Conservation (phyloP, 2,113 vertebrate genomes). For the Lycaon pictus region DNA sequence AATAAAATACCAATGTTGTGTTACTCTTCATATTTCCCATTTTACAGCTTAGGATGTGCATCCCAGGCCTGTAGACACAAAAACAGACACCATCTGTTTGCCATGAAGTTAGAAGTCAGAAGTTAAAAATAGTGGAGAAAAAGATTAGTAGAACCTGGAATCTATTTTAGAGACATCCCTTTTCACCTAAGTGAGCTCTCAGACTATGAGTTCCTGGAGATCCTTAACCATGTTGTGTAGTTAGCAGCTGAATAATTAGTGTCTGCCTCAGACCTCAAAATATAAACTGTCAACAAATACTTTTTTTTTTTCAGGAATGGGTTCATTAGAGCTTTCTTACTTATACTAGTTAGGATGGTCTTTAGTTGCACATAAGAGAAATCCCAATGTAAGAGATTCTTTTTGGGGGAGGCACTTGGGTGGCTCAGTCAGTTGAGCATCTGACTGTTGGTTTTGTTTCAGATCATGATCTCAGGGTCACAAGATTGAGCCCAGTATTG, state of each 20-base stretch:
- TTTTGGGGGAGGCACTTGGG: neutral
- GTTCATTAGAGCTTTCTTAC: neutral
- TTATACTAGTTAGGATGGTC: neutral
- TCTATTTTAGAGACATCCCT: neutral
- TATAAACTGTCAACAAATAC: neutral
- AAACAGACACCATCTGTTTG: neutral
- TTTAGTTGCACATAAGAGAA: neutral
- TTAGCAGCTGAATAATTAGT: neutral
- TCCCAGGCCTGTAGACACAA: neutral
- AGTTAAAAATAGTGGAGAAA: neutral
- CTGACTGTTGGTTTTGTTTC: neutral
- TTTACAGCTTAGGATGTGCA: neutral
- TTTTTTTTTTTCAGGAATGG: neutral
- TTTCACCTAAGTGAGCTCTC: neutral
- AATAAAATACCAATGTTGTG: neutral
- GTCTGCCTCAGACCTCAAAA: neutral
- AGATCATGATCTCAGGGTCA: neutral
- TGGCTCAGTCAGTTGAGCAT: neutral
- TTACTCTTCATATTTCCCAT: neutral
- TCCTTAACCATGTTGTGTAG: too few relatives aligned
- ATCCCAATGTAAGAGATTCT: neutral
- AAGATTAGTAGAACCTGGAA: fast-evolving
- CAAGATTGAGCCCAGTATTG: neutral
- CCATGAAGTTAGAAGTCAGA: neutral
- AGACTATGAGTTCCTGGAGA: neutral